Evolutionary conservation across 2,113 vertebrate species (phyloP), one percentile per base, ranked within the genome.

Genomic region (Phoxinus phoxinus): DNA sequence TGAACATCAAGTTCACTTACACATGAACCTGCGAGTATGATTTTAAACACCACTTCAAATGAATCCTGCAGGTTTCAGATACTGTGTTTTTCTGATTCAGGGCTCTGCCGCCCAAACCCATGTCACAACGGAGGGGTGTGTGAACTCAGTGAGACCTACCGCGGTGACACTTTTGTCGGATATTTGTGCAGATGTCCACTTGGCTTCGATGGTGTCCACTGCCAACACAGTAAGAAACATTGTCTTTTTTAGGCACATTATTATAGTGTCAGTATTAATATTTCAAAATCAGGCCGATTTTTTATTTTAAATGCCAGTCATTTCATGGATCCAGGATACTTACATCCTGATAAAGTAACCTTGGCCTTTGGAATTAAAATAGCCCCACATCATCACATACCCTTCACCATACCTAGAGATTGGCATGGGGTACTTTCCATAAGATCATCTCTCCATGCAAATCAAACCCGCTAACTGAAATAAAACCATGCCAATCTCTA

Each of bases 121-220:
- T 97, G 96, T 74, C 96, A 97, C 92, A 96, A 97, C 86, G 95
- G 95, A 87, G 96, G 96, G 86, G 94, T 88, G 7, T 97, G 96
- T 93, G 95, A 96, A 92, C 94, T 94, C 46, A 96, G 94, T 27
- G 94, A 96, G 92, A 94, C 95, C 0, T 96, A 95, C 82, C 90
- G 96, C 71, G 96, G 96, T 0, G 96, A 97, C 87, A 96, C 96
- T 0, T 97, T 96, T 91, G 94, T 95, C 78, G 96, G 95, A 90
- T 97, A 97, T 27, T 86, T 95, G 75, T 97, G 96, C 86, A 96
- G 95, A 92, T 97, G 96, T 91, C 92, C 93, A 1, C 85, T 83
- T 63, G 96, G 96, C 88, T 97, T 96, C 90, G 95, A 94, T 88
- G 96, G 96, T 88, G 91, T 96, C 87, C 96, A 96, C 90, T 97